phyloP scores from a whole-genome alignment of 2,888 invertebrate genomes.

The Machimus atricapillus region DNA sequence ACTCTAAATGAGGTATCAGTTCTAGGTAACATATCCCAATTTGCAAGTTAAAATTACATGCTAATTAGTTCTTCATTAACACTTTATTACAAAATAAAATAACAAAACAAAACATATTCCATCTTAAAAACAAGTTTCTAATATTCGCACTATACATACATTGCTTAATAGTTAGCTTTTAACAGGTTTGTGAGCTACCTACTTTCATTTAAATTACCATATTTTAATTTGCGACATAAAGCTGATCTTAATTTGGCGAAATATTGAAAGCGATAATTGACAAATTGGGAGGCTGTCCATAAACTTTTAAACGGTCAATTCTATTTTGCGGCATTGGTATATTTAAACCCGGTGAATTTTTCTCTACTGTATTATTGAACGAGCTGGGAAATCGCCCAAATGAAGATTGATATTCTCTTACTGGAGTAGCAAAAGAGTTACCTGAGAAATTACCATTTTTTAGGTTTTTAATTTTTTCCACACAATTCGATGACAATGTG shows the following conservation, averaged over 20 bases:
- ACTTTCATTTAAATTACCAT: background rate
- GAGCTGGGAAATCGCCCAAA: background rate
- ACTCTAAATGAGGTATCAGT: too few species aligned
- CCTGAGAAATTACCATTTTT: conserved; percentile 11
- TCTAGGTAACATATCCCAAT: too few species aligned
- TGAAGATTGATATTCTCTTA: background rate
- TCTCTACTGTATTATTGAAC: background rate
- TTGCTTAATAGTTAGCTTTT: too few species aligned
- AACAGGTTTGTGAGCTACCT: background rate
- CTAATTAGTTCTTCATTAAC: background rate
- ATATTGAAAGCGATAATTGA: conserved; percentile 62
- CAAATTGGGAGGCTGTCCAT: conserved; percentile 67
- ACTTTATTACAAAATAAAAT: background rate
- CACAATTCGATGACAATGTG: conserved; percentile 52
- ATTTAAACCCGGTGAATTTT: background rate
- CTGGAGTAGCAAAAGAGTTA: background rate
- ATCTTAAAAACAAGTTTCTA: background rate
- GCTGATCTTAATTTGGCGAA: background rate
- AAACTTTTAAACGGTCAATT: conserved; percentile 65
- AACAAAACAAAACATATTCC: background rate
- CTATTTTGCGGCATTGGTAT: conserved; percentile 47
- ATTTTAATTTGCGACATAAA: conserved; percentile 37
- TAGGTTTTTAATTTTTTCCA: conserved; percentile 51
- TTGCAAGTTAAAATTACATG: background rate
- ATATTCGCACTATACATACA: background rate